phyloP scores from a whole-genome alignment of 2,888 invertebrate genomes.

The Petrophora chlorosata region DNA sequence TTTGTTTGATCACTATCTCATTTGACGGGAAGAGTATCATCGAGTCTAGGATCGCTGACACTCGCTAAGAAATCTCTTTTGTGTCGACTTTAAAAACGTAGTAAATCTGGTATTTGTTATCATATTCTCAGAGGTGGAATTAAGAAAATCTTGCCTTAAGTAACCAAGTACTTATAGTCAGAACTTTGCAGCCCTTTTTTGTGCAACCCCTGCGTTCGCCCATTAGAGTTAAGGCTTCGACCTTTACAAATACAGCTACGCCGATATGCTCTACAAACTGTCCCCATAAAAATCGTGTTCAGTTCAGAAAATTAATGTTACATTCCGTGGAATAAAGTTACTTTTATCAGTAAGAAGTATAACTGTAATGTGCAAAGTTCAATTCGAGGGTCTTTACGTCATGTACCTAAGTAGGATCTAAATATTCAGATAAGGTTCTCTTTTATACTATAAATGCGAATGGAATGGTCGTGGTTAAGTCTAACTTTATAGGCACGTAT shows the following conservation, averaged over 20 bases:
- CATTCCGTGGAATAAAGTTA: slow-evolving; percentile 36
- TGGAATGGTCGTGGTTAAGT: slow-evolving; percentile 1
- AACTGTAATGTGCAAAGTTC: slow-evolving; percentile 14
- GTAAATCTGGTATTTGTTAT: no score
- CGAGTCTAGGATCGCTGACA: no score
- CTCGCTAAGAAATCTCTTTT: no score
- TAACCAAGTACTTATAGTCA: no score
- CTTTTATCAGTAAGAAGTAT: slow-evolving; percentile 15
- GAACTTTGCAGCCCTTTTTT: background rate
- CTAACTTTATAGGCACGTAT: background rate
- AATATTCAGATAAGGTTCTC: slow-evolving; percentile 20
- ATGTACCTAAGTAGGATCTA: slow-evolving; percentile 9
- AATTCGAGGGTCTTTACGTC: slow-evolving; percentile 3
- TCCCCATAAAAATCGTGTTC: slow-evolving; percentile 56
- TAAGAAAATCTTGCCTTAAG: no score
- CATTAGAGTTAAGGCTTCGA: slow-evolving; percentile 45
- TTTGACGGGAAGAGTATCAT: no score
- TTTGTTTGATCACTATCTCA: no score
- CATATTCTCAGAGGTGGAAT: no score
- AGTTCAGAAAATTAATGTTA: slow-evolving; percentile 49
- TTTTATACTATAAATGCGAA: no score
- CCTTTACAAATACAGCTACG: slow-evolving; percentile 71
- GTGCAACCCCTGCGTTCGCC: slow-evolving; percentile 8
- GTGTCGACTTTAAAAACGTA: no score
- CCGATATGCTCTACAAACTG: slow-evolving; percentile 71